phyloP scores from a whole-genome alignment of 2,888 invertebrate genomes.

The Hetaerina titia region DNA sequence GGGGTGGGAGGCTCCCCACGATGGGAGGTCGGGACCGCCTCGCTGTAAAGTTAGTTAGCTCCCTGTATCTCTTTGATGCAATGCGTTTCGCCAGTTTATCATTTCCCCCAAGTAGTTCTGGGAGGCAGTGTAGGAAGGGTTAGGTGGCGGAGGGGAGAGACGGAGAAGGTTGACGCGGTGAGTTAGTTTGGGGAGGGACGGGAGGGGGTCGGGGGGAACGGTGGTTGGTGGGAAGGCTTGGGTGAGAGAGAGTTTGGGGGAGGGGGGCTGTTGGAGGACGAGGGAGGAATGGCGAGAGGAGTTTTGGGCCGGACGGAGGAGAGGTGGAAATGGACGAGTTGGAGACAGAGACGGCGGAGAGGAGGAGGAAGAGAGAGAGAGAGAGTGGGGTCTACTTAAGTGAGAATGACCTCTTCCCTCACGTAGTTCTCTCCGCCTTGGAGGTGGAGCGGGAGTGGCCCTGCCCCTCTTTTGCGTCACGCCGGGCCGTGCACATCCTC shows the following conservation, averaged over 20 bases:
- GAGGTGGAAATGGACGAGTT: not conserved
- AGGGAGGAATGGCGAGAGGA: too few species aligned
- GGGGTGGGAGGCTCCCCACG: not conserved
- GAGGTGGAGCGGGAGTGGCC: too few species aligned
- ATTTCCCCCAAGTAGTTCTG: conserved; percentile 59
- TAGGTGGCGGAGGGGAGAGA: not conserved
- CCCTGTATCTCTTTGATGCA: conserved; percentile 65
- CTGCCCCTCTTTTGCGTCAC: too few species aligned
- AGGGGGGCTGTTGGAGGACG: not conserved
- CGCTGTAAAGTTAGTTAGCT: conserved; percentile 36
- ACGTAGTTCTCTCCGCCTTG: not conserved
- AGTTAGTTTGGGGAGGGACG: not conserved
- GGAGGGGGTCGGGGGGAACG: not conserved
- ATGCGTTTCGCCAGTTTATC: conserved; percentile 61
- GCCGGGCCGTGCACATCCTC: not conserved
- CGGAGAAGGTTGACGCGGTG: not conserved
- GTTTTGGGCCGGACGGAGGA: not conserved
- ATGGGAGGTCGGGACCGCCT: not conserved
- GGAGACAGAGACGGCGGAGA: not conserved
- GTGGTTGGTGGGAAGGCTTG: too few species aligned
- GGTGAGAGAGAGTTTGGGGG: not conserved
- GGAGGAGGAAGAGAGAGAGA: not conserved
- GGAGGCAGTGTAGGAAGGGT: conserved; percentile 36
- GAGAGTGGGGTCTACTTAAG: not conserved
- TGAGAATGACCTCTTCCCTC: conserved; percentile 50